Base-by-base conservation (phyloP, 1,140 invertebrate genomes). In the Macrobrachium nipponense region DNA sequence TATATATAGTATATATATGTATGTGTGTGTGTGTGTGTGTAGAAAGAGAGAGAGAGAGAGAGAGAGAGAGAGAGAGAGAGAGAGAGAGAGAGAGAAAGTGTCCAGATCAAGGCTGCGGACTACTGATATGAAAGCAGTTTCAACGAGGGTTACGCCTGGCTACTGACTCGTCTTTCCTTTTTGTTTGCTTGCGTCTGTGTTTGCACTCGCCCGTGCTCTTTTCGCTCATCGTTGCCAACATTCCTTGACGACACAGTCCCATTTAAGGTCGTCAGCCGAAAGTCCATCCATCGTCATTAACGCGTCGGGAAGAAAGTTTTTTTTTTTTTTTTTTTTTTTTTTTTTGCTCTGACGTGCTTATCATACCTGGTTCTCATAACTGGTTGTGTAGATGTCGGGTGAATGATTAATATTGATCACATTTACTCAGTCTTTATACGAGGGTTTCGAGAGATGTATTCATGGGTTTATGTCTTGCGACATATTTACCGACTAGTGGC, bases 51-150 rank as follows among this genome's bases (percentile, higher is more conserved):
- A 58, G 75, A 58, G 75, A 78, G 58, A 78, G 75, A 59, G n/a
- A 78, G 75, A 36, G 27, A 27, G 36, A 75, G 72, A 23, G 51
- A 76, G 73, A 51, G 73, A 76, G 51, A 76, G 73, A 58, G 58
- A 78, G 18, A 78, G 43, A 43, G 58, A 18, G 59, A 79, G n/a
- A n/a, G 11, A 62, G 60, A 18, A 27, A 79, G 60, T 23, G 36
- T 79, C 23, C 20, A 27, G 20, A 58, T 59, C 43, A 58, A 58
- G 51, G 51, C 51, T 51, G 51, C 51, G 51, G 12, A 51, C 51
- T 6, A 51, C 51, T 51, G 51, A 51, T 6, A 51, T 51, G 51
- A 51, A 10, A 51, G 51, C 64, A 11, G 5, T 66, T 17, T 27
- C 64, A 17, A 5, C 23, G 64, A n/a, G 64, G 18, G 23, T 66